Evolutionary conservation across 1,140 invertebrate species (phyloP), one percentile per base, ranked within the genome.

Genomic region (Drosophila takahashii): DNA sequence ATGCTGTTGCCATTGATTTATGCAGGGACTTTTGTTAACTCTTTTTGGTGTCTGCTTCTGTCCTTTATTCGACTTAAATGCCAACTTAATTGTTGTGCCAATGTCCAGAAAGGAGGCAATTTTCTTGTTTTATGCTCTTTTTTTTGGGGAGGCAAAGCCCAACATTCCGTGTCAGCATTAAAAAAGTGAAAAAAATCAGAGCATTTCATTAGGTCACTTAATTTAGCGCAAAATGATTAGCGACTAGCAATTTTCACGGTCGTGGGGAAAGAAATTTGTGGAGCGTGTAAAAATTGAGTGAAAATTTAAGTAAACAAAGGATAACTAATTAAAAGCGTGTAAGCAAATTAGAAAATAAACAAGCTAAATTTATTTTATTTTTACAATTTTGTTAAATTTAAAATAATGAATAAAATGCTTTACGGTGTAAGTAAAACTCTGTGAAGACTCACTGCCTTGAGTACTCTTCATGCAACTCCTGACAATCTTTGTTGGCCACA

Each of bases 1-100:
- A 87, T 87, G 83, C 81, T 87, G 83, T 87, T 87, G 71, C 83
- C 84, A 87, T 87, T 84, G 84, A 87, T 87, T 87, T 89, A 87
- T 87, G 84, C 76, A 69, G 42, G 48, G 62, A 61, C 47, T 71
- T 60, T 42, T 59, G 59, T 32, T 34, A 57, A 52, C 29, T 69
- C 56, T 42, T 79, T 15, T 62, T 13, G 34, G 44, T 71, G 34
- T 60, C 42, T 50, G 57, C 41, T 53, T 37, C 51, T 65, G 61
- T 66, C 61, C 66, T 60, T 72, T 78, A 81, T 75, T 65, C 60
- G 81, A 58, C 83, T 87, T 75, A 83, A 87, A 87, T 83, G 84
- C 57, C 59, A 80, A 89, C 79, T 87, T 89, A 87, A 87, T 87
- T 87, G 84, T 83, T 87, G 71, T 89, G 76, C 79, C 67, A 83